These are phyloP conservation scores for Tiphia femorata DNA, from an alignment of 2,888 invertebrate species.

Conservation along the genomic window DNA sequence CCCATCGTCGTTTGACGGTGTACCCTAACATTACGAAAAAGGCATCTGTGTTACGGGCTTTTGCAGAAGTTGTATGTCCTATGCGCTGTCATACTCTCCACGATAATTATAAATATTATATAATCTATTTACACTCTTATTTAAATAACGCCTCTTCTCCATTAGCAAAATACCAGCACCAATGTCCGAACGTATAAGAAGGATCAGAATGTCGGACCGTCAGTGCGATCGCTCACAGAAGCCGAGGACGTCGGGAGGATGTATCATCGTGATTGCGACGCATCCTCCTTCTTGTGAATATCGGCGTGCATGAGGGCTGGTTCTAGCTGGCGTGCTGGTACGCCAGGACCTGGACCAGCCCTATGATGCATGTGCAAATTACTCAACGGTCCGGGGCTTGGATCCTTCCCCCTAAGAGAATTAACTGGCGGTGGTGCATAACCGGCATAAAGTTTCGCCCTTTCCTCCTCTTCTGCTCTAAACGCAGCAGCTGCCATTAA, in stretches of 20 bases:
- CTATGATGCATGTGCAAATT: conserved; percentile 72
- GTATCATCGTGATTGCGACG: conserved; percentile 72
- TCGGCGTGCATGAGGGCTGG: conserved; percentile 60
- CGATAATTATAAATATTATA: conserved; percentile 65
- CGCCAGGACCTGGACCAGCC: conserved; percentile 71
- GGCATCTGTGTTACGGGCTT: conserved; percentile 32
- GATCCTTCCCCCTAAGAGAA: conserved; percentile 71
- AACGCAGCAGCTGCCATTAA: conserved; percentile 82
- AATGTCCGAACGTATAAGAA: conserved; percentile 20
- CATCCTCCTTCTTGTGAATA: conserved; percentile 74
- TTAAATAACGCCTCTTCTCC: conserved; percentile 56
- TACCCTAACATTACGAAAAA: conserved; percentile 33
- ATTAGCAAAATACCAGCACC: conserved; percentile 52
- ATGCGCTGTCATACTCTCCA: conserved; percentile 22
- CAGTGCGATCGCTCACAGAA: conserved; percentile 40
- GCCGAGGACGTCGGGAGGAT: conserved; percentile 46
- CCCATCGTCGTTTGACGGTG: conserved; percentile 11
- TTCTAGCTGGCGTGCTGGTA: conserved; percentile 62
- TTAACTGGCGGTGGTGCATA: conserved; percentile 74
- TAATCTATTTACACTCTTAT: conserved; percentile 63
- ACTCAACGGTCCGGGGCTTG: conserved; percentile 69
- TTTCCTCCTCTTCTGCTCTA: conserved; percentile 81
- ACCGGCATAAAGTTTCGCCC: conserved; percentile 81
- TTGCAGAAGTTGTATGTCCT: conserved; percentile 26
- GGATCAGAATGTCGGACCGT: conserved; percentile 19